A percentile compares a stretch with the other conserved stretches of the same genome.
Evolutionary conservation across 2,797 vertebrate species (phyloP).

Genomic region (Oreochromis grahami): DNA sequence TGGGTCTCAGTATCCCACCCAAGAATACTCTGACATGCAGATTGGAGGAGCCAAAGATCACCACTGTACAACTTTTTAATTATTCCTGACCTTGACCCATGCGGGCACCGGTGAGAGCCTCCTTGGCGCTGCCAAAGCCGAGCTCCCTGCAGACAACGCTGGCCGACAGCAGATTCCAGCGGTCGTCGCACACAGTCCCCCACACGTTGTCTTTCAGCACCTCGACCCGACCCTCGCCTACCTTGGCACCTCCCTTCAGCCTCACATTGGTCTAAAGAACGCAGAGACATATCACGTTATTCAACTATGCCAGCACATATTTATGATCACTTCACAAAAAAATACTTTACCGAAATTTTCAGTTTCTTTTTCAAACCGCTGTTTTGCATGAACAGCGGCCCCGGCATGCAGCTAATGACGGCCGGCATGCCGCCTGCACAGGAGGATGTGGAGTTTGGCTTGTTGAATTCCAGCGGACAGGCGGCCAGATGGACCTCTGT

Average conservation of each 20-base stretch:
- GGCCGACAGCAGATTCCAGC: conserved; percentile 89
- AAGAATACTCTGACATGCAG: background rate
- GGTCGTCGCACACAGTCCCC: conserved; percentile 94
- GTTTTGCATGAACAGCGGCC: conserved; percentile 77
- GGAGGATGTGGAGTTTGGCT: conserved; percentile 73
- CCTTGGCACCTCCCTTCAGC: conserved; percentile 86
- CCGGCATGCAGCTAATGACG: conserved; percentile 87
- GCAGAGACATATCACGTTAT: background rate
- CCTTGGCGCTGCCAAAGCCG: conserved; percentile 93
- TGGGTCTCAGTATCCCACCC: background rate
- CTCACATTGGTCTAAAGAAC: conserved; percentile 77
- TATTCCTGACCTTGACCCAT: conserved; percentile 89
- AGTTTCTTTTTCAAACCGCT: conserved; percentile 80
- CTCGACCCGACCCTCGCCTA: conserved; percentile 91
- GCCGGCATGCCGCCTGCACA: conserved; percentile 82
- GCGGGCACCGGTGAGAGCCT: conserved; percentile 87
- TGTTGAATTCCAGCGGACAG: conserved; percentile 87
- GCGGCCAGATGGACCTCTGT: conserved; percentile 89
- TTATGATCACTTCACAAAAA: background rate
- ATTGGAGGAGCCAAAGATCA: background rate
- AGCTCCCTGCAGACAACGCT: conserved; percentile 95
- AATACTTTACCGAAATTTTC: conserved; percentile 66
- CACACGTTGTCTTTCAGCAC: conserved; percentile 85
- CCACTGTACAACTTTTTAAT: background rate
- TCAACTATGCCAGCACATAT: background rate